Evolutionary conservation across 2,797 vertebrate species (phyloP), one percentile per base, ranked within the genome.

Genomic region (Scomberomorus guttatus): DNA sequence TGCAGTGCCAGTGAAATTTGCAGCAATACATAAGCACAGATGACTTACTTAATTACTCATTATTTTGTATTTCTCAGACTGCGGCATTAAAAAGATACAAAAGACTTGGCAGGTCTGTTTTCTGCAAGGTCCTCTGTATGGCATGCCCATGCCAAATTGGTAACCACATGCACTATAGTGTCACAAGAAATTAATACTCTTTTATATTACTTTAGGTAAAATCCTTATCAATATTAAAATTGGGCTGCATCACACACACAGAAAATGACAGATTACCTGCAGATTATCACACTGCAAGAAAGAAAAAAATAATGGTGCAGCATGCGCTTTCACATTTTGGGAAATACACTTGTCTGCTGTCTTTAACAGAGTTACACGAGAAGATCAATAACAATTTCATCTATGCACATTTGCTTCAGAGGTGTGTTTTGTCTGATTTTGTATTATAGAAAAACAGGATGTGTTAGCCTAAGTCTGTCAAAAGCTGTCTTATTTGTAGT

Each of bases 301-400:
- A 62, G 52, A 6, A 51, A 11, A 42, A 57, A 20, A 50, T 59
- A 65, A 34, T 15, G 1, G 6, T 15, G 25, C 22, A 34, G 72
- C 27, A 15, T 32, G 32, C 32, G 5, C 32, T 7, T 32, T 64
- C 32, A 46, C 59, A 73, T 58, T 75, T 60, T 66, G 39, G 20
- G 1, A 60, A 69, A 55, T 39, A 63, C 52, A 79, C 60, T 79
- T 24, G 39, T 78, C 79, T 64, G 64, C 34, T 9, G 65, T 61
- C 61, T 55, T 70, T 52, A 86, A 83, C 44, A 67, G 32, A 74
- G 79, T 84, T 80, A 56, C 59, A 77, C 1, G 0, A 63, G 44
- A 67, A 25, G 75, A 67, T 86, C 81, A 56, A 79, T 86, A 75
- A 71, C 12, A 67, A 80, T 84, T 29, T 32, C 11, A 80, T 85